A percentile compares a stretch with the other conserved stretches of the same genome.
These are phyloP conservation scores for Danio rerio DNA, from an alignment of 2,113 vertebrate species.

Conservation along the genomic window DNA sequence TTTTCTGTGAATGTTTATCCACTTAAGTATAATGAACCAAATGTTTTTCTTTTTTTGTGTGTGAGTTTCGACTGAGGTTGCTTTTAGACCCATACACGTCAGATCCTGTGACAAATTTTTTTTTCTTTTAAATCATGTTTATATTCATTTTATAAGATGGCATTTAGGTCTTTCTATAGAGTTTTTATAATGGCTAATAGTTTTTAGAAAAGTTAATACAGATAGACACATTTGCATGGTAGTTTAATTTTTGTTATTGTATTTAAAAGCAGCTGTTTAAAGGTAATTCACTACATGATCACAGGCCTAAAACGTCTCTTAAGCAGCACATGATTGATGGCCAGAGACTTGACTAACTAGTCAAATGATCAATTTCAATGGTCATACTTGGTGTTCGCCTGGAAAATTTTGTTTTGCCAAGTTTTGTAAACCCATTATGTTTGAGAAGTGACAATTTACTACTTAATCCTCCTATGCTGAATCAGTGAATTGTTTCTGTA, in stretches of 20 bases:
- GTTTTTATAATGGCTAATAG: constrained; percentile 56
- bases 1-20: constrained; percentile 47
- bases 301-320: background rate
- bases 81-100: constrained; percentile 46
- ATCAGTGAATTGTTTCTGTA: background rate
- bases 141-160: constrained; percentile 42
- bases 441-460: background rate
- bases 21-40: constrained; percentile 56
- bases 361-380: background rate
- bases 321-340: background rate
- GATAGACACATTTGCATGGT: constrained; percentile 42
- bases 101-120: constrained; percentile 62
- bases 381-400: too few relatives aligned
- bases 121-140: constrained; percentile 39
- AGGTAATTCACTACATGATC: background rate
- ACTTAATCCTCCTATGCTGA: background rate
- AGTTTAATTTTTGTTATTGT: constrained; percentile 13
- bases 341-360: background rate
- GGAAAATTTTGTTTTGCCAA: too few relatives aligned
- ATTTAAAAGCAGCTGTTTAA: constrained; percentile 10
- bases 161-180: constrained; percentile 58
- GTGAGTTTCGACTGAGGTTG: constrained; percentile 40
- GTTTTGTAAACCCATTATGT: background rate
- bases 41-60: constrained; percentile 44
- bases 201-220: constrained; percentile 51